Evolutionary conservation across 2,113 vertebrate genomes (phyloP).

Genomic region (Carlito syrichta): DNA sequence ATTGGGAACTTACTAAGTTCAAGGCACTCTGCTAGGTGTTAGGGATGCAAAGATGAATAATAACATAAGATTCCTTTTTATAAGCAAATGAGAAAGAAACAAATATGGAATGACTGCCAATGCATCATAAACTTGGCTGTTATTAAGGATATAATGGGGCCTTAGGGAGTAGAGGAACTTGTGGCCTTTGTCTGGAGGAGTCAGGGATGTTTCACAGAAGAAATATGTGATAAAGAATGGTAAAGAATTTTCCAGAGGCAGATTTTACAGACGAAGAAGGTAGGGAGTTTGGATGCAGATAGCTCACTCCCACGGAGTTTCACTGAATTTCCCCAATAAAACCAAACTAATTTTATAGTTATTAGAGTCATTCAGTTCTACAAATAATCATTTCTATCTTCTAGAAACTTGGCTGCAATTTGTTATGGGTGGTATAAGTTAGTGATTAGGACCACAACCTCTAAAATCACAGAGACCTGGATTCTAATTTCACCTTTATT

Average conservation of each 20-base stretch:
- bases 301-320: background rate
- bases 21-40: background rate
- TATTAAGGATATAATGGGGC: background rate
- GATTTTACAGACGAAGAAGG: background rate
- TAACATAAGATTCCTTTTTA: background rate
- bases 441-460: background rate
- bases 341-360: background rate
- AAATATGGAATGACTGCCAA: background rate
- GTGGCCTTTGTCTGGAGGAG: background rate
- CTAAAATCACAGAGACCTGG: background rate
- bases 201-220: background rate
- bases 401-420: background rate
- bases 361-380: background rate
- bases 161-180: background rate
- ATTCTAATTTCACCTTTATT: background rate
- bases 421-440: background rate
- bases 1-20: background rate
- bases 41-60: background rate
- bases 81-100: background rate
- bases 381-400: background rate
- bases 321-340: background rate
- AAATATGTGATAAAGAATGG: background rate
- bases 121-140: background rate
- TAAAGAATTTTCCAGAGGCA: background rate
- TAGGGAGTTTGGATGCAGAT: background rate